Evolutionary conservation across 2,797 vertebrate species (phyloP), one percentile per base, ranked within the genome.

Genomic region (Buceros bicornis): DNA sequence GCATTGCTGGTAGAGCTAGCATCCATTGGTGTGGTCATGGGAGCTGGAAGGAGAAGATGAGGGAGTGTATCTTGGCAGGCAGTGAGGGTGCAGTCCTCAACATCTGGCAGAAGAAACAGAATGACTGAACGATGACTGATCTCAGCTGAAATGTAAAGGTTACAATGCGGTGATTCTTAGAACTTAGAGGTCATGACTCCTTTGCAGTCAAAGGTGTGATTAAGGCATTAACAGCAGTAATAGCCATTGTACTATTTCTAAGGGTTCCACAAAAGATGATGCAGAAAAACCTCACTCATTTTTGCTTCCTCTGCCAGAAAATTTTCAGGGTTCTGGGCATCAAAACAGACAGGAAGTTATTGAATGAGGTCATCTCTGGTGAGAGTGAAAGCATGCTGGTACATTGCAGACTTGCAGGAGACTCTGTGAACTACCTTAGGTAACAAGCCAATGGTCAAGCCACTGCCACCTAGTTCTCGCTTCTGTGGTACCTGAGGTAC

Each of bases 51-150:
- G 10, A 89, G 54, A 71, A 72, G 22, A 6, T 2, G 2, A 80
- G 25, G 17, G 22, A 65, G 28, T 21, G 13, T 43, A 7, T 25
- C 47, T 90, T 35, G 69, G 54, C 33, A 65, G 42, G 33, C 0
- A 2, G 13, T 40, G 8, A 1, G 2, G 24, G 26, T 6, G 12
- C 26, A 51, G 51, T 16, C 20, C 28, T 62, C 0, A 0, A 48
- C 1, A 1, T 40, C 31, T 57, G 70, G 29, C 31, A 57, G 8
- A 37, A 82, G 74, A 67, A 85, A 31, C 8, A 71, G 76, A 62
- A 70, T 33, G 8, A 1, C 19, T 58, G 50, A 40, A 42, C 0
- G 12, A 18, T 40, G 45, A 10, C 48, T 13, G 11, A 56, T 25
- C 18, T 22, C n/a, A 43, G 28, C 21, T 76, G 71, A 70, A 85